These are phyloP conservation scores for Drosophila setosimentum DNA, from an alignment of 2,888 invertebrate species.

Conservation along the genomic window DNA sequence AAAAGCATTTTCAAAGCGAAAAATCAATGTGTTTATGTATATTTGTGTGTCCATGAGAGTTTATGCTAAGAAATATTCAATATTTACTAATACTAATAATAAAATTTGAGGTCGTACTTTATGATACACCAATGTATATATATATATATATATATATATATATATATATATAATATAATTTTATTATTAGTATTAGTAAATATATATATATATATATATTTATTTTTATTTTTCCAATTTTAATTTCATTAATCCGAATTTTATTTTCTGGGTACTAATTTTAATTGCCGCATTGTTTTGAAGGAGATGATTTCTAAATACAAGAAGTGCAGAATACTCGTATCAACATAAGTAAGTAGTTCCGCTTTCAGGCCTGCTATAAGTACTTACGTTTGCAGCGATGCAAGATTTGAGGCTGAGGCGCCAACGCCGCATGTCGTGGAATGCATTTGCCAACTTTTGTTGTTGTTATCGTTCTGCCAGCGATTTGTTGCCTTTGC, in stretches of 20 bases:
- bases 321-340: not conserved
- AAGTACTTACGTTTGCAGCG: conserved; percentile 74
- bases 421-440: conserved; percentile 82
- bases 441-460: conserved; percentile 80
- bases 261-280: not conserved
- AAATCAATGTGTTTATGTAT: not conserved
- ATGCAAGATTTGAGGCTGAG: conserved; percentile 70
- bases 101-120: not conserved
- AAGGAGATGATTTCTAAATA: not conserved
- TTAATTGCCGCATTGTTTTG: not conserved
- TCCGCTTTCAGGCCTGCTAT: not conserved
- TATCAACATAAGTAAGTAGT: conserved; percentile 1
- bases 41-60: not conserved
- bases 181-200: too few species aligned
- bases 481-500: conserved; percentile 14
- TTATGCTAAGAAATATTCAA: not conserved
- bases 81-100: not conserved
- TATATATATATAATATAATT: too few species aligned
- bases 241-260: not conserved
- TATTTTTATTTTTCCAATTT: not conserved
- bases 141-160: too few species aligned
- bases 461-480: conserved; percentile 48
- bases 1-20: not conserved
- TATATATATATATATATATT: too few species aligned
- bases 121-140: not conserved